Percentiles rank a stretch among this genome's conserved stretches.
These are phyloP conservation scores for Nylanderia fulva DNA, from an alignment of 1,140 invertebrate species.

Conservation along the genomic window DNA sequence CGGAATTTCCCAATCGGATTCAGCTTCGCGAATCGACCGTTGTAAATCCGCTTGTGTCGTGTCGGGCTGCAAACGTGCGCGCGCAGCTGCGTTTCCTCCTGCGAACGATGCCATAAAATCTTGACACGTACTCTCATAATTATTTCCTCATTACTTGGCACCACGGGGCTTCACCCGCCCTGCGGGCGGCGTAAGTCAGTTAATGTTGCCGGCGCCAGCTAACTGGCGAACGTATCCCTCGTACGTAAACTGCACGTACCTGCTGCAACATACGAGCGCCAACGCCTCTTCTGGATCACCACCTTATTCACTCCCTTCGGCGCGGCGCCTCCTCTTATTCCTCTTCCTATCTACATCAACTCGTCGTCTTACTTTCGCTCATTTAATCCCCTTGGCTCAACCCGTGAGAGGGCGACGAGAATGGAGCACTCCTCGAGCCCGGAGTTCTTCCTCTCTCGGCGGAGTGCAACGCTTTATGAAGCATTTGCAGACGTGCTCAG, in stretches of 20 bases:
- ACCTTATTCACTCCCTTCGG: too few relatives aligned
- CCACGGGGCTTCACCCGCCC: not conserved
- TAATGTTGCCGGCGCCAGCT: slow-evolving; percentile 37
- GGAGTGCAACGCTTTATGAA: slow-evolving; percentile 78
- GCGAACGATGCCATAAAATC: slow-evolving; percentile 33
- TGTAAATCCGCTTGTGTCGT: slow-evolving; percentile 41
- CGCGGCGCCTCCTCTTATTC: not conserved
- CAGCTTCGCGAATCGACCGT: not conserved
- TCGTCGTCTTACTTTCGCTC: slow-evolving; percentile 32
- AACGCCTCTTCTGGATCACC: not conserved
- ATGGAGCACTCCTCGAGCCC: slow-evolving; percentile 13
- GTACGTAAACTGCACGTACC: slow-evolving; percentile 26
- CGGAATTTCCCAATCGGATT: slow-evolving; percentile 14
- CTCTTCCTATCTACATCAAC: not conserved
- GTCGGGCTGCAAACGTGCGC: not conserved
- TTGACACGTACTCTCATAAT: slow-evolving; percentile 68
- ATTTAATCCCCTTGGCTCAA: slow-evolving; percentile 31
- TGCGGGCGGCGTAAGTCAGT: slow-evolving; percentile 56
- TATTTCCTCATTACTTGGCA: slow-evolving; percentile 67
- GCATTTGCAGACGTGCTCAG: slow-evolving; percentile 77
- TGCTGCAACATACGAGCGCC: not conserved
- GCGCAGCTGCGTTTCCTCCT: not conserved
- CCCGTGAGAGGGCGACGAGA: slow-evolving; percentile 4
- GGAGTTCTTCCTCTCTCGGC: not conserved
- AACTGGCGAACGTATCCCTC: slow-evolving; percentile 22